Base-by-base conservation (phyloP, 2,888 invertebrate genomes). In the Physocephala rufipes region DNA sequence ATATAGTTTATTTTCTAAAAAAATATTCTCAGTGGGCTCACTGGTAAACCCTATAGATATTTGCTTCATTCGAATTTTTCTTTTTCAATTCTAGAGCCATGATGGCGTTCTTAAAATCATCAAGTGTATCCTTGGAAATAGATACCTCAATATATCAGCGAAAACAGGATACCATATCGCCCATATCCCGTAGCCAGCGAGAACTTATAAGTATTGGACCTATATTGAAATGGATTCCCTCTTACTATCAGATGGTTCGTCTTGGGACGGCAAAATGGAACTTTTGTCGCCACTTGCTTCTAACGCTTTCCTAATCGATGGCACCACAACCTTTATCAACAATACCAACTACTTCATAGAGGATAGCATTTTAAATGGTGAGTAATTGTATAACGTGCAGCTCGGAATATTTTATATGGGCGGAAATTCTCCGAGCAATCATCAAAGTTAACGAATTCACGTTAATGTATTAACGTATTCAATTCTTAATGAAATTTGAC, bases 101-200 rank as follows among this genome's bases (percentile, higher is more conserved):
- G 85, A 94, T 94, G 94, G 94, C 94, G 90, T 89, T 90, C 88
- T 87, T 87, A 87, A 86, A 88, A 89, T 89, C 89, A 89, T 88
- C 86, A 87, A 89, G 88, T 87, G 88, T 89, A 88, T 88, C 87
- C 86, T 88, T 89, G 89, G 90, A 88, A 89, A 87, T 87, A 88
- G 86, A 87, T 81, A 84, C 87, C 87, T 81, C 71, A 71, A 75
- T 65, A 73, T 70, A 78, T 74, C 67, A 73, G 74, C 53, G 45
- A 71, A 70, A 73, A 71, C 72, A 72, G 63, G 72, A 67, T 51
- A 74, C 16, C 71, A 28, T 73, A 73, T 74, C 73, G 16, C 19
- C 69, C 66, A 73, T 72, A 76, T 74, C 74, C 62, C 75, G 75
- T 71, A 67, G 71, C 55, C 70, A 76, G 53, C 72, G 76, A 76